Evolutionary conservation across 2,888 invertebrate species (phyloP).

Genomic region (Luperina testacea): DNA sequence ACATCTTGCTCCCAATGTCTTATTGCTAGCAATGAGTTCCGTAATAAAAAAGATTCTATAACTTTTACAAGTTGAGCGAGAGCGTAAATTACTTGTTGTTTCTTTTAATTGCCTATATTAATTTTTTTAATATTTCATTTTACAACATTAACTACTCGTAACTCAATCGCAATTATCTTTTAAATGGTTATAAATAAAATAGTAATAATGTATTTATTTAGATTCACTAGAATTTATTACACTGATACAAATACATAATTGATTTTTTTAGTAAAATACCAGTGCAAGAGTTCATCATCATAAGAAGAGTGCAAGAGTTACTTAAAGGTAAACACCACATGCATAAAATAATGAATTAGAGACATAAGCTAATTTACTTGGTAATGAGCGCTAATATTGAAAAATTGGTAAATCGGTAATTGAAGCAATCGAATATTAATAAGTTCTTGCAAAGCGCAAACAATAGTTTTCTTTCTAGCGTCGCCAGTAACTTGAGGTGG

Average conservation of each 20-base stretch:
- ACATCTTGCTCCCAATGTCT: constrained; percentile 28
- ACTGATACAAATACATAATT: background rate
- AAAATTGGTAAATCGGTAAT: background rate
- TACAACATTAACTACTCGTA: background rate
- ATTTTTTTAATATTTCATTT: constrained; percentile 24
- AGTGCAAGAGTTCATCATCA: no score
- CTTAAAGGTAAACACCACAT: no score
- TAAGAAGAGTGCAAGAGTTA: no score
- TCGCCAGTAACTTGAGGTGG: constrained; percentile 8
- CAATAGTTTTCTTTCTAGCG: constrained; percentile 3
- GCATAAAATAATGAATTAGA: no score
- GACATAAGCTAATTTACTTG: no score
- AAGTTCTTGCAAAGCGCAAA: background rate
- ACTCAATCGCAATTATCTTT: background rate
- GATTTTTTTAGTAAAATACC: background rate
- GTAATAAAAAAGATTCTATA: constrained; percentile 27
- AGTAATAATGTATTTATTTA: background rate
- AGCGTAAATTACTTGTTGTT: constrained; percentile 6
- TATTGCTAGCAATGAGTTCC: constrained; percentile 2
- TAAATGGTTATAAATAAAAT: background rate
- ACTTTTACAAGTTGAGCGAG: constrained; percentile 13
- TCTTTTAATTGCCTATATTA: background rate
- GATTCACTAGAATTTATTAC: background rate
- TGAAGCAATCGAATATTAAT: background rate
- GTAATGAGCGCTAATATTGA: no score